These are phyloP conservation scores for Oligia fasciuncula DNA, from an alignment of 2,888 invertebrate genomes.

Conservation along the genomic window DNA sequence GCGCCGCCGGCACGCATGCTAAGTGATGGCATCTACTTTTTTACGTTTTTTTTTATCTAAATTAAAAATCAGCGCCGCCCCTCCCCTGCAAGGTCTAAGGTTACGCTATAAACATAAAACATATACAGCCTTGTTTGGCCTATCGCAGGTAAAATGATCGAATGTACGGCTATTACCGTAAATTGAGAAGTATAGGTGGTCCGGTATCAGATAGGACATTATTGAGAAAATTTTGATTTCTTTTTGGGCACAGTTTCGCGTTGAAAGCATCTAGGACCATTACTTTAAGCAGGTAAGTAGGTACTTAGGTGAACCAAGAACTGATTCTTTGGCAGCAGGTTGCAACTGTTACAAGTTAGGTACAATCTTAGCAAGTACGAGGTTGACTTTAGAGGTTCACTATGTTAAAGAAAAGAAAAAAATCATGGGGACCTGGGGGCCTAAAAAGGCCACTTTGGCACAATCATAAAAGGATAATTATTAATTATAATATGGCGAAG, in stretches of 20 bases:
- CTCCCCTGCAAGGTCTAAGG: conserved; percentile 72
- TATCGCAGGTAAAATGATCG: conserved; percentile 49
- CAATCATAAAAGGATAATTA: too few relatives aligned
- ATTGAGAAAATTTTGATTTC: conserved; percentile 12
- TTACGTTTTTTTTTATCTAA: conserved; percentile 81
- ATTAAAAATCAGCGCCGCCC: conserved; percentile 81
- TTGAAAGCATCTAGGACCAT: background rate
- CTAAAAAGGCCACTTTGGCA: too few relatives aligned
- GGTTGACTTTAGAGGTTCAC: background rate
- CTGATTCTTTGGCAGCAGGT: background rate
- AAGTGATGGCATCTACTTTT: conserved; percentile 76
- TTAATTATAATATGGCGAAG: too few relatives aligned
- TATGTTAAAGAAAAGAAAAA: background rate
- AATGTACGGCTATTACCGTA: conserved; percentile 38
- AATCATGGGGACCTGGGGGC: too few relatives aligned
- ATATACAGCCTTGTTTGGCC: conserved; percentile 48
- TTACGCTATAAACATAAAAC: conserved; percentile 67
- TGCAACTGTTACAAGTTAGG: background rate
- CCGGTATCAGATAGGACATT: conserved; percentile 24
- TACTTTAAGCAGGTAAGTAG: background rate
- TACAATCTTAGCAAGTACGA: background rate
- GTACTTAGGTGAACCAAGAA: background rate
- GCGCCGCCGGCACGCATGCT: conserved; percentile 68
- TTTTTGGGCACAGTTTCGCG: background rate
- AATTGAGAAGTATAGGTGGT: conserved; percentile 38